Percentiles rank a stretch among this genome's conserved stretches.
Conservation (phyloP, 2,113 vertebrate genomes). For the Tamias sibiricus region DNA sequence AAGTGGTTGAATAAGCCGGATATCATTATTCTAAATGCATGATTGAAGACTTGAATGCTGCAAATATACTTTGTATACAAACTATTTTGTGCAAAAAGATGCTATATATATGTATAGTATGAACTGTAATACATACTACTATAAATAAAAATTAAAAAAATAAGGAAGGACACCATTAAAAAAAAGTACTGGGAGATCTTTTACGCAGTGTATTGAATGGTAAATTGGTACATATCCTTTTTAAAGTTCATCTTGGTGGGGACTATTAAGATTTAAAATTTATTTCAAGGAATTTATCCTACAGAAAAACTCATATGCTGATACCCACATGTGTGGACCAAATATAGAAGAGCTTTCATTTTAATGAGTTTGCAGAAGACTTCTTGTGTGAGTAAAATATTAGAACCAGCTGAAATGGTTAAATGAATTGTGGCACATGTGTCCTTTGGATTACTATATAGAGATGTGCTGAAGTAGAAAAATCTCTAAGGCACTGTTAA, state of each 20-base stretch:
- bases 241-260: conserved; percentile 27
- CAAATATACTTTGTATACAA: too few relatives aligned
- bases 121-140: too few relatives aligned
- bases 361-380: not conserved
- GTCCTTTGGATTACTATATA: not conserved
- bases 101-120: too few relatives aligned
- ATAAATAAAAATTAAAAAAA: too few relatives aligned
- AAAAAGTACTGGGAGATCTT: too few relatives aligned
- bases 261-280: conserved; percentile 40
- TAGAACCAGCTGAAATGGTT: not conserved
- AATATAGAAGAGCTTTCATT: not conserved
- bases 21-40: too few relatives aligned
- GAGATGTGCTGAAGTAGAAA: not conserved
- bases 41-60: too few relatives aligned
- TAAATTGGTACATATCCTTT: conserved; percentile 9
- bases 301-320: not conserved
- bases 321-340: not conserved
- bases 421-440: not conserved
- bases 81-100: too few relatives aligned
- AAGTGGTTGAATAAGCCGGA: too few relatives aligned
- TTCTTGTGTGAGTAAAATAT: not conserved
- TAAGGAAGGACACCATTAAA: too few relatives aligned
- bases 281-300: not conserved
- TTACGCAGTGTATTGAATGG: not conserved
- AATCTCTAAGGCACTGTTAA: not conserved